Conservation (phyloP, 2,888 invertebrate species). For the Metellina segmentata region DNA sequence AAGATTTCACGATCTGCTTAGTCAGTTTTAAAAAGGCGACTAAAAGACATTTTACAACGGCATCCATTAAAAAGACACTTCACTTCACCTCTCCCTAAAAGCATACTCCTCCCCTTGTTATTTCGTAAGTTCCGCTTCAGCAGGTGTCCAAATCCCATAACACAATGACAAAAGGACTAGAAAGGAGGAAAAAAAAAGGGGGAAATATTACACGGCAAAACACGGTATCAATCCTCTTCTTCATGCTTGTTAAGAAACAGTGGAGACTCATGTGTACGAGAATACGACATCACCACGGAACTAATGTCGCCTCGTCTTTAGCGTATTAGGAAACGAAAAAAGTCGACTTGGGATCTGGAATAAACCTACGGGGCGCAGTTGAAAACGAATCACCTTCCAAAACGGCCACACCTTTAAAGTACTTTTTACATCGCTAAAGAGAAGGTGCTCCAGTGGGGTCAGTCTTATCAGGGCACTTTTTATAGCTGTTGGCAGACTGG, state of each 20-base stretch:
- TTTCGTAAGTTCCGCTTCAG: neutral
- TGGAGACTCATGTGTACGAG: neutral
- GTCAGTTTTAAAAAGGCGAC: no score
- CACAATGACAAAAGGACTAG: neutral
- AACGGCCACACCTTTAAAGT: slow-evolving; percentile 25
- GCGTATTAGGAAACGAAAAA: neutral
- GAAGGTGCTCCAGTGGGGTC: slow-evolving; percentile 21
- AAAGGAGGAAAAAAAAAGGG: neutral
- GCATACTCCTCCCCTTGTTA: neutral
- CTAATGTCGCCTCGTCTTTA: no score
- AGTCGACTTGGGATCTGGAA: no score
- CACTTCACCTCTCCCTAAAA: neutral
- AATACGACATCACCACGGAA: no score
- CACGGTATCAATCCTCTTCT: neutral
- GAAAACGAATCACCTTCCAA: slow-evolving; percentile 31
- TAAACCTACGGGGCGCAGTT: neutral
- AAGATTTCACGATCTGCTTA: no score
- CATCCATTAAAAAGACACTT: neutral
- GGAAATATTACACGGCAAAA: neutral
- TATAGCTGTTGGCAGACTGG: slow-evolving; percentile 11
- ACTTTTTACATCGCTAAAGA: slow-evolving; percentile 6
- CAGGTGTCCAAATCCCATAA: neutral
- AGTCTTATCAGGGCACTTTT: slow-evolving; percentile 30
- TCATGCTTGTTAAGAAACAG: neutral
- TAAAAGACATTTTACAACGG: neutral